phyloP scores from a whole-genome alignment of 2,888 invertebrate species.

The Polydrusus cervinus region DNA sequence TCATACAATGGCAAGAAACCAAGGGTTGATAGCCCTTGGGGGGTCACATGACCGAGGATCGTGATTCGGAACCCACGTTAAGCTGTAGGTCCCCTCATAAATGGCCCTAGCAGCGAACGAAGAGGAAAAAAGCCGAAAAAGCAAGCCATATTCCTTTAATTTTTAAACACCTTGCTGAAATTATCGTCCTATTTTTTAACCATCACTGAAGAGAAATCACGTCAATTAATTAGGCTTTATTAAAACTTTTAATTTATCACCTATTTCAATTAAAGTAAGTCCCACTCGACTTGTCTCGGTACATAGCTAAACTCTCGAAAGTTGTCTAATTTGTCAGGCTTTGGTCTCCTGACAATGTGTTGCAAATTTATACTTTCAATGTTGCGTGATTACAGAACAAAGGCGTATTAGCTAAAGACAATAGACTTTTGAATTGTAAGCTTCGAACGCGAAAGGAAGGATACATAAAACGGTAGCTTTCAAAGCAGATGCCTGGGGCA shows the following conservation, averaged over 20 bases:
- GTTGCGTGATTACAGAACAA: slow-evolving; percentile 17
- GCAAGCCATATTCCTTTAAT: no score
- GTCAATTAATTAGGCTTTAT: neutral
- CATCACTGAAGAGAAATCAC: no score
- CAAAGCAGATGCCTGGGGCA: slow-evolving; percentile 3
- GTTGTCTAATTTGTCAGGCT: slow-evolving; percentile 26
- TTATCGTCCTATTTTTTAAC: no score
- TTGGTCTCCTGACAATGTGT: slow-evolving; percentile 18
- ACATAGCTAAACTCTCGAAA: slow-evolving; percentile 1
- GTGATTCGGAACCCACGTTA: no score
- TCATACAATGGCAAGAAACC: no score
- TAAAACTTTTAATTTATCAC: slow-evolving; percentile 9
- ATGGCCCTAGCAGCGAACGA: no score
- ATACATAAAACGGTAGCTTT: slow-evolving; percentile 12
- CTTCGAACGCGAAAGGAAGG: slow-evolving; percentile 2
- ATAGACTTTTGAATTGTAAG: slow-evolving; percentile 23
- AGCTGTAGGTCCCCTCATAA: no score
- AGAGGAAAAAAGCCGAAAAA: no score
- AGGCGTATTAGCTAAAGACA: slow-evolving; percentile 29
- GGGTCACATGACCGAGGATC: no score
- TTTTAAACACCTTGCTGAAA: no score
- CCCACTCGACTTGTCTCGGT: slow-evolving; percentile 16
- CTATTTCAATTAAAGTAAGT: neutral
- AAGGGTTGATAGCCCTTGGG: no score
- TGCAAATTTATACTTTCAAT: slow-evolving; percentile 19